Evolutionary conservation across 2,113 vertebrate genomes (phyloP), one percentile per base, ranked within the genome.

Genomic region (Balaeniceps rex): DNA sequence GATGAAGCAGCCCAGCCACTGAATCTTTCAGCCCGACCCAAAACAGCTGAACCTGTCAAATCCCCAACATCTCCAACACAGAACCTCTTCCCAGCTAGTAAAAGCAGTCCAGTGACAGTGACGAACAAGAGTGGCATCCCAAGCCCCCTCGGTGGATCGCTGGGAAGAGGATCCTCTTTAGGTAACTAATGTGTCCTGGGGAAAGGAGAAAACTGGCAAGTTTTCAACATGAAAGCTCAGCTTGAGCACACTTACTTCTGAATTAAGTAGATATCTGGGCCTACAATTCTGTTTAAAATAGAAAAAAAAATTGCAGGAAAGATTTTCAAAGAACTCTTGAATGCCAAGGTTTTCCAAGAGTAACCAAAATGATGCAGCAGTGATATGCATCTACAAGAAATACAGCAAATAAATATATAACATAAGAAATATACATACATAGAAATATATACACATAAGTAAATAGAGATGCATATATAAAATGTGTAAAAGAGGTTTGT

Each of bases 1-100:
- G 99, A 99, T 98, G 99, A 99, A 98, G 99, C 99, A 97, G 99
- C 99, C 63, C 99, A 99, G 98, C 99, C 99, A 33, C 98, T 99
- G 98, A 99, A 99, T 98, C 98, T 99, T 93, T 99, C 99, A 85
- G 99, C 99, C 91, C 96, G 99, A 97, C 99, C 99, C 95, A 99
- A 99, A 98, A 99, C 99, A 72, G 98, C 98, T 23, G 99, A 99
- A 87, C 98, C 99, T 76, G 97, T 99, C 86, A 99, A 99, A 98
- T 99, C 99, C 89, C 99, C 99, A 4, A 98, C 99, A 38, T 99
- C 99, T 94, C 99, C 99, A 29, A 99, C 99, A 49, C 99, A 99
- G 96, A 99, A 97, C 98, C 97, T 99, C 96, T 99, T 99, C 97
- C 97, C 98, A 54, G 98, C 98, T 94, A 99, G 98, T 98, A 99